A percentile compares a stretch with the other conserved stretches of the same genome.
These are phyloP conservation scores for Spinus olivaceus DNA, from an alignment of 2,797 vertebrate species.

Conservation along the genomic window DNA sequence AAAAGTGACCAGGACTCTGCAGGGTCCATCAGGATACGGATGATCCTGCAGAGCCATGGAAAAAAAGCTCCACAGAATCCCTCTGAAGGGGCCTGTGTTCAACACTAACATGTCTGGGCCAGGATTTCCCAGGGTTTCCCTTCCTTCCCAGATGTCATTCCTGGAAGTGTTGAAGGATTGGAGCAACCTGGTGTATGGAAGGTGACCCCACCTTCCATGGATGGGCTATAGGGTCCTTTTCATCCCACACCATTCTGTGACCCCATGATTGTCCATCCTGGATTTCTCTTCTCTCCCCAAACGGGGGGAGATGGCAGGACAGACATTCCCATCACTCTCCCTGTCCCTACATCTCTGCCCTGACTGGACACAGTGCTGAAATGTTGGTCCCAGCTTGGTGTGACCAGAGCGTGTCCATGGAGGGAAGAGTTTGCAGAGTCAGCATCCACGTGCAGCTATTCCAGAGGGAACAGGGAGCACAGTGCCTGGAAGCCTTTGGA, in stretches of 20 bases:
- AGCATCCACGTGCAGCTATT: background rate
- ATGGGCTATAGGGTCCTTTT: background rate
- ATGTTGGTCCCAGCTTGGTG: background rate
- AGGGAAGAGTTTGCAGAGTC: background rate
- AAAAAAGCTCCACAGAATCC: background rate
- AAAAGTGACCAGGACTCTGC: background rate
- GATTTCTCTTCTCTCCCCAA: background rate
- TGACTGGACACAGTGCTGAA: fast-evolving
- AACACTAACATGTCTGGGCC: background rate
- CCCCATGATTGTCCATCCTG: background rate
- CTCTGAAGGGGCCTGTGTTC: background rate
- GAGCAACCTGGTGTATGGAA: background rate
- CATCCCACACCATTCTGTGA: too few relatives aligned
- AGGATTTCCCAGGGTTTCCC: background rate
- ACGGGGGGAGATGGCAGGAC: fast-evolving
- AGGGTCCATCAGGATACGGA: conserved; percentile 4
- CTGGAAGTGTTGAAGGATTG: too few relatives aligned
- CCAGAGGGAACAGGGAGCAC: background rate
- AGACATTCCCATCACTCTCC: background rate
- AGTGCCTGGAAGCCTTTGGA: background rate
- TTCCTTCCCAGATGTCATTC: background rate
- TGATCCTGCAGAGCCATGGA: background rate
- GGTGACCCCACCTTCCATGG: background rate
- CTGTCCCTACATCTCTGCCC: background rate
- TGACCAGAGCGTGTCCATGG: fast-evolving